Evolutionary conservation across 2,113 vertebrate species (phyloP), one percentile per base, ranked within the genome.

Genomic region (Phoenicopterus ruber): DNA sequence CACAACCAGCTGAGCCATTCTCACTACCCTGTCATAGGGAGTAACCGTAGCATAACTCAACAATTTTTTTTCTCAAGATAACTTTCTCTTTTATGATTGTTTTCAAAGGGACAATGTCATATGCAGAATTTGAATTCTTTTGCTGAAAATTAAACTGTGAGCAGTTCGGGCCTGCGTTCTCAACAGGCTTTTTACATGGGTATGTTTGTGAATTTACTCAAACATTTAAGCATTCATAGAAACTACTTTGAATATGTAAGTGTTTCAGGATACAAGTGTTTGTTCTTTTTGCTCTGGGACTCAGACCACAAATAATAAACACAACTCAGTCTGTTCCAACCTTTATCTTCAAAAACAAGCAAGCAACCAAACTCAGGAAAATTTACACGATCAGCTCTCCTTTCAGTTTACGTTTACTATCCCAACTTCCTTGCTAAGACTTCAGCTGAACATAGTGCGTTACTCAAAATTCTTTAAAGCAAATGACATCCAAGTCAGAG

Each of bases 301-400:
- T 92, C 71, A 57, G 67, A 90, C 47, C 57, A 0, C 70, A 96
- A 94, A 94, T 63, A 97, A 95, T 61, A 63, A 95, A 69, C 49
- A 85, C 77, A 72, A 96, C 40, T 94, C 80, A 18, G 36, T 86
- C 84, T 67, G 69, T 93, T 96, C 88, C 95, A 94, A 78, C 78
- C 49, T 91, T 96, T 93, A 95, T 89, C 95, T 94, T 94, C 55
- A 91, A 85, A 95, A 92, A 61, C 62, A 94, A 79, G 18, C 84
- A 96, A 87, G 73, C 65, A 90, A 85, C 47, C 81, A 86, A 94
- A 72, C 80, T 96, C 69, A 84, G 69, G 69, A 91, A 66, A 67
- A 86, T 86, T n/a, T 92, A 92, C 63, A 81, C 31, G 4, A 80
- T 42, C 88, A 92, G 52, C 72, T 86, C 63, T 92, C 59, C 74